These are phyloP conservation scores for Furcifer pardalis DNA, from an alignment of 2,797 vertebrate species.

Conservation along the genomic window DNA sequence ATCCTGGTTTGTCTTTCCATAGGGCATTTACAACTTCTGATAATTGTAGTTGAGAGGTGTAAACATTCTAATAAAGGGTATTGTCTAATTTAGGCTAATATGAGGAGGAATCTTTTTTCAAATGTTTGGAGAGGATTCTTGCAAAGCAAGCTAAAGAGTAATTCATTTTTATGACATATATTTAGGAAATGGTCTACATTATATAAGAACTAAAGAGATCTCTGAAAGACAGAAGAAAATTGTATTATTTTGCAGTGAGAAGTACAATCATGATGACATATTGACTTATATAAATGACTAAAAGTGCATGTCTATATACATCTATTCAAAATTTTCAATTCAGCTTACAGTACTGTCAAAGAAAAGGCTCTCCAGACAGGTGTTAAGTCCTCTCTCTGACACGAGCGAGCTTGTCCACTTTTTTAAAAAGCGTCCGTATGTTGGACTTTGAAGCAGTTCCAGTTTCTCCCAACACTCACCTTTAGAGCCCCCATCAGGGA, in stretches of 20 bases:
- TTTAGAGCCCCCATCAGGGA: too few species aligned
- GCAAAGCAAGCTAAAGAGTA: background rate
- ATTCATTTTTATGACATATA: background rate
- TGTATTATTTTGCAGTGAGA: conserved; percentile 3
- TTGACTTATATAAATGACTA: background rate
- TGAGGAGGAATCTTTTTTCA: background rate
- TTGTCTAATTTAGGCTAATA: conserved; percentile 5
- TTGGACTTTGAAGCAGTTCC: too few species aligned
- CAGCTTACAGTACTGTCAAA: background rate
- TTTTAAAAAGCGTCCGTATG: too few species aligned
- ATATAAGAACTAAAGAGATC: conserved; percentile 6
- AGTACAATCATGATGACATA: background rate
- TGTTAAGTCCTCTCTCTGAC: too few species aligned
- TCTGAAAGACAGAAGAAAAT: conserved; percentile 36
- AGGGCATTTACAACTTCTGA: background rate
- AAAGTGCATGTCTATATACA: background rate
- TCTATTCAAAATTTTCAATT: background rate
- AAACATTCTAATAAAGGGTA: conserved; percentile 4
- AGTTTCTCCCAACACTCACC: too few species aligned
- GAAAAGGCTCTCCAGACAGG: too few species aligned
- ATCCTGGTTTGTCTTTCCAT: background rate
- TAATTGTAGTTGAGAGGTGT: conserved; percentile 12
- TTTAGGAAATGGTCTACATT: conserved; percentile 11
- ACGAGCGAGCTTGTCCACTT: too few species aligned
- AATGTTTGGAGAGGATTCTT: background rate